Evolutionary conservation across 2,797 vertebrate genomes (phyloP).

Genomic region (Poeciliopsis turneri): DNA sequence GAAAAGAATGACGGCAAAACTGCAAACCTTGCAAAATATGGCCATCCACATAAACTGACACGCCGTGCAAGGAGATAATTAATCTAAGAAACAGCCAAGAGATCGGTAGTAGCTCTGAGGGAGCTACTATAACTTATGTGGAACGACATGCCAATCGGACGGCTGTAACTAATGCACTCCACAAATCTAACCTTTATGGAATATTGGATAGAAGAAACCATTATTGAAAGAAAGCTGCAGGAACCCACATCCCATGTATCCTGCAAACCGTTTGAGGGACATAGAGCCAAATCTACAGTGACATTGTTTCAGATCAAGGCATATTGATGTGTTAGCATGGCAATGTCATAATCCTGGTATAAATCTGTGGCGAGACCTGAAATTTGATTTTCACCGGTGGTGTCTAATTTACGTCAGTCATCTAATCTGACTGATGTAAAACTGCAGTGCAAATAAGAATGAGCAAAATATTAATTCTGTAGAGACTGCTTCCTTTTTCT

Average conservation of each 20-base stretch:
- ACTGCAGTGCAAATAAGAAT: not conserved
- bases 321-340: not conserved
- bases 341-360: not conserved
- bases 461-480: not conserved
- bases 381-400: not conserved
- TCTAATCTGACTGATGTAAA: not conserved
- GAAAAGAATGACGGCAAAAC: not conserved
- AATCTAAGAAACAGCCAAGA: not conserved
- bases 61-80: not conserved
- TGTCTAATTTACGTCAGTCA: not conserved
- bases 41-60: not conserved
- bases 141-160: not conserved
- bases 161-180: not conserved
- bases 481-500: constrained; percentile 9
- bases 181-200: not conserved
- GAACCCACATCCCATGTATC: not conserved
- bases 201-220: not conserved
- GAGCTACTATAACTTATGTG: not conserved
- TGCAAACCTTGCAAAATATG: not conserved
- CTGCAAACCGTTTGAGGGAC: not conserved
- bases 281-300: not conserved
- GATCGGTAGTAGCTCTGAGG: not conserved
- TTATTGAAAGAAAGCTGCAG: not conserved
- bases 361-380: not conserved
- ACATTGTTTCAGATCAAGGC: not conserved